Evolutionary conservation across 2,888 invertebrate species (phyloP), one percentile per base, ranked within the genome.

Genomic region (Tromatobia lineatoria): DNA sequence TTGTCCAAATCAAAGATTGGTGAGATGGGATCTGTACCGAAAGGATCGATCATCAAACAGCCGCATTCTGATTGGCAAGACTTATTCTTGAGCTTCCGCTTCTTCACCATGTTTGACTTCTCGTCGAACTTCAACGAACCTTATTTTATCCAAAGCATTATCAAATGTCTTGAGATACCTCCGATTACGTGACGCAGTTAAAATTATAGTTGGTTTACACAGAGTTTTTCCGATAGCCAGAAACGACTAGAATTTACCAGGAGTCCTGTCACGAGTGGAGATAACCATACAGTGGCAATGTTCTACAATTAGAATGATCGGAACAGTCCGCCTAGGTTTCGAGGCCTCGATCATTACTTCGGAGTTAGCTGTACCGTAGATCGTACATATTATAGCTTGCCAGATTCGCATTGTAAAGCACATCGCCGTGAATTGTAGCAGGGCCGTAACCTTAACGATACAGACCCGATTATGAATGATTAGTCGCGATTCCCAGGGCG

Each of bases 181-280:
- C 3, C 4, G 3, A 29, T 29, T 4, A 29, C 2, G 29, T 29
- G 29, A 29, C 29, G 29, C 29, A 29, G 4, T 2, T 29, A 29
- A 29, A 29, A 29, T 4, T 3, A 29, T 2, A 29, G 29, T 29
- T 29, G 2, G 29, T 29, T 2, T 2, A 29, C 4, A 29, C 29
- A 29, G 29, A 29, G 29, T 4, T 2, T 29, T 29, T 29, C 29
- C 3, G 29, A 29, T 29, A 29, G 29, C 29, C 50, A 45, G 11
- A 61, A 66, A 38, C 15, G 25, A 69, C 69, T 73, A 59, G 76
- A 77, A 83, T 83, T 73, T 69, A 83, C 80, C 80, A 80, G 76
- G 73, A 61, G 76, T 77, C 52, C 71, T 52, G 69, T 82, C 73
- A 20, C 42, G 47, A 45, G 38, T 61, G 8, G 23, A 61, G 69